Evolutionary conservation across 2,113 vertebrate species (phyloP).

Genomic region (Struthio camelus): DNA sequence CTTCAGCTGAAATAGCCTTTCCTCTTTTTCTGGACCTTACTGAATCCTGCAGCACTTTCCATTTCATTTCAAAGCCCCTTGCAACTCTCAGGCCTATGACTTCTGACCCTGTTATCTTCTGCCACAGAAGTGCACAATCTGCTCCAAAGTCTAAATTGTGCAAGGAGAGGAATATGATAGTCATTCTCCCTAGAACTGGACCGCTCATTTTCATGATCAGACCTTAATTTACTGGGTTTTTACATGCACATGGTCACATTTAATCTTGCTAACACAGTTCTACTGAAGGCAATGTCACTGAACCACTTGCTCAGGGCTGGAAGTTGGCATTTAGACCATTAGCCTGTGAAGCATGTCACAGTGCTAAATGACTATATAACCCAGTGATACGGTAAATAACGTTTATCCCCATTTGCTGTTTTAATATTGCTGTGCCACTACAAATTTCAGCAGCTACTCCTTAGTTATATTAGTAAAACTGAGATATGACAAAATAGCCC

Average conservation of each 20-base stretch:
- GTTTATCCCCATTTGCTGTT: background rate
- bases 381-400: background rate
- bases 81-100: background rate
- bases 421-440: background rate
- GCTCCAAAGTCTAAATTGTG: background rate
- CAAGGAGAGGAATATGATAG: background rate
- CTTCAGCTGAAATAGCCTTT: background rate
- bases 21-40: background rate
- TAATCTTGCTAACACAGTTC: background rate
- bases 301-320: background rate
- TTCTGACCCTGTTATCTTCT: background rate
- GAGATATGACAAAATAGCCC: background rate
- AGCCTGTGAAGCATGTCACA: background rate
- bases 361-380: background rate
- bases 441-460: background rate
- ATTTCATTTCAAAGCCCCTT: background rate
- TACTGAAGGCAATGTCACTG: background rate
- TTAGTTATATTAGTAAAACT: background rate
- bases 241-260: background rate
- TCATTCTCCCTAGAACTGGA: background rate
- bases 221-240: background rate
- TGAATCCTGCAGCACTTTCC: background rate
- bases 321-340: background rate
- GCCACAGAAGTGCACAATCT: fast-evolving
- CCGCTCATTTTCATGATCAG: background rate